Conservation (phyloP, 1,140 invertebrate genomes). For the Megalopta genalis region DNA sequence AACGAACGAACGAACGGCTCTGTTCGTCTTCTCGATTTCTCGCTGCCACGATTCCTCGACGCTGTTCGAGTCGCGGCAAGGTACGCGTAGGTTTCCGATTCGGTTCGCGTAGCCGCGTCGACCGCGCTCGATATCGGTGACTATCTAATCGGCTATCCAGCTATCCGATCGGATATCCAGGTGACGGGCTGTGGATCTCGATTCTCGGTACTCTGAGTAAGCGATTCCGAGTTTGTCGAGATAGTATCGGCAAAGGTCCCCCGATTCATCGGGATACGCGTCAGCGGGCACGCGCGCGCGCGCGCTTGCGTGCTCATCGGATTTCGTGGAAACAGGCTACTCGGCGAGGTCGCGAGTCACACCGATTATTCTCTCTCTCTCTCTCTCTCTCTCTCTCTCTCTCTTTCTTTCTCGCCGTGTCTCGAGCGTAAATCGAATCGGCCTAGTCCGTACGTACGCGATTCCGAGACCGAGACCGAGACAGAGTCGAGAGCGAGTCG, state of each 20-base stretch:
- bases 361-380: constrained; percentile 11
- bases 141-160: constrained; percentile 31
- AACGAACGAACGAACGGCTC: too few species aligned
- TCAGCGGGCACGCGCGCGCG: background rate
- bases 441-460: background rate
- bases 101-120: background rate
- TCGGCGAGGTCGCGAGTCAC: background rate
- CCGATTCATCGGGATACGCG: background rate
- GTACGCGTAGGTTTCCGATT: background rate
- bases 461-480: background rate
- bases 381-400: too few species aligned
- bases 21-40: too few species aligned
- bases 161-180: constrained; percentile 27
- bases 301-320: too few species aligned
- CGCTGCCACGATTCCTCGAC: too few species aligned
- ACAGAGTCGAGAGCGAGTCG: background rate
- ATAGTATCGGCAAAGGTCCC: background rate
- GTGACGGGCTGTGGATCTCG: constrained; percentile 21
- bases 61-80: background rate
- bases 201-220: constrained; percentile 19
- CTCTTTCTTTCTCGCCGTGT: too few species aligned
- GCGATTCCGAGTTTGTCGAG: background rate
- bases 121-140: background rate
- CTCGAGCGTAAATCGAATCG: constrained; percentile 12
- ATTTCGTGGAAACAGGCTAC: background rate